Base-by-base conservation (phyloP, 1,140 invertebrate species). In the Temnothorax longispinosus region DNA sequence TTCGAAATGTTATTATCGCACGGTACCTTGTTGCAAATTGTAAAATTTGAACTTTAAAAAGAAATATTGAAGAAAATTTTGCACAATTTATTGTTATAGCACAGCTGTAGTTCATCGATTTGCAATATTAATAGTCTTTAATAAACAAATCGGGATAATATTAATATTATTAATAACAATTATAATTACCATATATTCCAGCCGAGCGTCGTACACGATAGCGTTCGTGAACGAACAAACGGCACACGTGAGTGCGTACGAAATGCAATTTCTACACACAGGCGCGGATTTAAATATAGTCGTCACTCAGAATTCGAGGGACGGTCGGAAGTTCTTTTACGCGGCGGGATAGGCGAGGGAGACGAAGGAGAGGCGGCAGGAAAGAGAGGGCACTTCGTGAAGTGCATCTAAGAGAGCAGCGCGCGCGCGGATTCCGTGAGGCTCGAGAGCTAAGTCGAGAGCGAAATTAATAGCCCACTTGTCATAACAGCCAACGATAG, bases 381-480 rank as follows among this genome's bases (percentile, higher is more conserved):
- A 72, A 74, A 82, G 80, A 81, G 27, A 27, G 27, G 50, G 50
- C 64, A 32, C 44, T 52, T n/a, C n/a, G 41, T 44, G 67, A 78
- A 81, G 44, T 47, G 82, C 81, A 60, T 86, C 54, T 50, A 60
- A 64, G 76, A 56, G 80, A 60, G 69, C 65, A 82, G 58, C 80
- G 75, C 69, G 77, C 69, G 72, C 67, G 38, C 80, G 54, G 44
- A 64, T 74, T 71, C 72, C 62, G 54, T 13, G 80, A 50, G 62
- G 64, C 82, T 58, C 56, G 47, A 44, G 89, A 44, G 89, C 78
- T 74, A 86, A 90, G 82, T 71, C 64, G 69, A 91, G 87, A 90
- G 87, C 85, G 89, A 90, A 91, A 91, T 91, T 91, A 91, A 91
- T 91, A 91, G 90, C 81, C 87, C 87, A 87, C 78, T 91, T 91